Base-by-base conservation (phyloP, 92 coral and sea anemone genomes). In the Actinostola sp. region DNA sequence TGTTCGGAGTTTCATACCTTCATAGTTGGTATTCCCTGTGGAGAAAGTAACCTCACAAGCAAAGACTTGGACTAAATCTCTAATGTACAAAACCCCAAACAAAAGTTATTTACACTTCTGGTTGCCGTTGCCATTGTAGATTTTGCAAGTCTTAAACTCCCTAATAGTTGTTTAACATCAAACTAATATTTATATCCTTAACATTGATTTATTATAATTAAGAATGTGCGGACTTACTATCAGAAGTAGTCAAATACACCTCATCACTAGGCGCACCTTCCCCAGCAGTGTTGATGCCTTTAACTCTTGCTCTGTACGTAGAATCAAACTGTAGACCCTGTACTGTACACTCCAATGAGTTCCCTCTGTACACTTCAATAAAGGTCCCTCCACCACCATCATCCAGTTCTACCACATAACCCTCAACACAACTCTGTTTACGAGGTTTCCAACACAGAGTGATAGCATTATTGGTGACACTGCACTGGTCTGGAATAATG, bases 261-360 rank as follows among this genome's bases (percentile, higher is more conserved):
- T 91, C 97, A 56, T 93, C 98, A 65, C 97, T 93, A 0, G 97
- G 91, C 4, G 79, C 84, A 17, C 98, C 96, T 77, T 93, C 88
- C 3, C 98, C 98, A 72, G 98, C 88, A 43, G 88, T 93, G 52
- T 92, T 93, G 68, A 87, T 79, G 13, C 97, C 96, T 44, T 82
- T 82, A 9, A 93, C 93, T 26, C 98, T 73, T 24, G 98, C 98
- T 51, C 98, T 81, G 88, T 93, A 93, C 9, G 98, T 93, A 3
- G 98, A 93, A 73, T 91, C 96, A 83, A 93, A 93, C 88, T 93
- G 98, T 38, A 93, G 84, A 12, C 98, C 98, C 30, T 92, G 82
- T 26, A 93, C 90, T 13, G 91, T 93, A 60, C 97, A 93, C 21
- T 84, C 91, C 52, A 89, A 53, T 29, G 89, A 85, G 70, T 88